Conservation (phyloP, 2,888 invertebrate species). For the Apamea anceps region DNA sequence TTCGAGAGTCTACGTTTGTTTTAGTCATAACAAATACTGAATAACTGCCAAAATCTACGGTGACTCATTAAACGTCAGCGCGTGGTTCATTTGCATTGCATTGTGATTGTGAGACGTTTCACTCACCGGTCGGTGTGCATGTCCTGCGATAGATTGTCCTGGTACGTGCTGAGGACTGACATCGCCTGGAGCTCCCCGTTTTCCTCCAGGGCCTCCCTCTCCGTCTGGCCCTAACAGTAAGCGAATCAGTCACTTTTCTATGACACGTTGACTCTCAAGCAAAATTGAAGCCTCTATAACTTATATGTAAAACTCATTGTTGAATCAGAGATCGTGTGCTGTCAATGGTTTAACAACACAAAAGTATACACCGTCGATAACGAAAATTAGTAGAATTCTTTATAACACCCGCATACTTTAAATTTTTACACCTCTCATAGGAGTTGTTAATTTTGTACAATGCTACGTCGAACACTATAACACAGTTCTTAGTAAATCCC, state of each 20-base stretch:
- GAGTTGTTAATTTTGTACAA: slow-evolving; percentile 67
- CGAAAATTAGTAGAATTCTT: slow-evolving; percentile 38
- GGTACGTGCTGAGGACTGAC: slow-evolving; percentile 91
- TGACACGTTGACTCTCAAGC: slow-evolving; percentile 21
- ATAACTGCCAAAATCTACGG: slow-evolving; percentile 41
- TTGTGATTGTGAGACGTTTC: slow-evolving; percentile 36
- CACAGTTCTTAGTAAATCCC: slow-evolving; percentile 76
- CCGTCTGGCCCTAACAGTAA: slow-evolving; percentile 83
- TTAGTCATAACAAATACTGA: slow-evolving; percentile 47
- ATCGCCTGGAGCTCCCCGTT: slow-evolving; percentile 89
- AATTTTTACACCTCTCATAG: slow-evolving; percentile 60
- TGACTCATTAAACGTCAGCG: slow-evolving; percentile 58
- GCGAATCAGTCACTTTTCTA: slow-evolving; percentile 53
- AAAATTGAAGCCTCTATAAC: slow-evolving; percentile 39
- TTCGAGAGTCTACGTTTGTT: slow-evolving; percentile 19
- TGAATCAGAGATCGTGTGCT: slow-evolving; percentile 26
- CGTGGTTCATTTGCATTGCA: slow-evolving; percentile 48
- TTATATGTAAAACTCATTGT: slow-evolving; percentile 40
- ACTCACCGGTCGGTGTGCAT: slow-evolving; percentile 91
- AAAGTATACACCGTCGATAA: slow-evolving; percentile 55
- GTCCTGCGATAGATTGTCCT: slow-evolving; percentile 90
- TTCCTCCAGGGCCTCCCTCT: slow-evolving; percentile 81
- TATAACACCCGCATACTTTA: slow-evolving; percentile 66
- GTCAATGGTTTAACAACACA: slow-evolving; percentile 25
- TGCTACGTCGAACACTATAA: slow-evolving; percentile 76